Conservation (phyloP, 2,113 vertebrate species). For the Eidolon helvum region DNA sequence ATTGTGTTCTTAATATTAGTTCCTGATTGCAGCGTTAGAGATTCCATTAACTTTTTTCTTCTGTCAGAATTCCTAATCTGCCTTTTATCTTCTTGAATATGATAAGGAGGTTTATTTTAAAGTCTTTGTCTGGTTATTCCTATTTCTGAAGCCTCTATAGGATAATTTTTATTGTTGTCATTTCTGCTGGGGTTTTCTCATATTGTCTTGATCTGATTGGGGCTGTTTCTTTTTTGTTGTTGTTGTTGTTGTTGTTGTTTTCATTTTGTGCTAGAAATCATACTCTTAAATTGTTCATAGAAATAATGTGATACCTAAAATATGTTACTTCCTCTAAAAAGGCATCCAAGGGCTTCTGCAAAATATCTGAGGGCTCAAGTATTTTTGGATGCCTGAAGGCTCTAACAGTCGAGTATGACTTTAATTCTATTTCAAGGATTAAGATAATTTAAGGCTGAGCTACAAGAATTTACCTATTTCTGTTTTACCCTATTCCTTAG, state of each 20-base stretch:
- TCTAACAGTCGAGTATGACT: neutral
- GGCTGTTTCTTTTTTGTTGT: neutral
- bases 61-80: neutral
- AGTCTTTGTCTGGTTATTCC: neutral
- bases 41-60: neutral
- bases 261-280: neutral
- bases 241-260: no score
- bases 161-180: neutral
- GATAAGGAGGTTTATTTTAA: neutral
- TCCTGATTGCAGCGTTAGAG: neutral
- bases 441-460: neutral
- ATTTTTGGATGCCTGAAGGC: neutral
- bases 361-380: neutral
- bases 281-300: neutral
- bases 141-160: neutral
- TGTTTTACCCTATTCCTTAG: neutral
- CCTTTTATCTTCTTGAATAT: neutral
- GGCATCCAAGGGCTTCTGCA: neutral
- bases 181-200: slow-evolving; percentile 2
- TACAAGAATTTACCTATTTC: neutral
- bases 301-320: neutral
- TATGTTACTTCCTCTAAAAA: neutral
- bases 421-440: neutral
- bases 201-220: neutral
- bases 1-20: neutral